Conservation (phyloP, 2,888 invertebrate genomes). For the Pachliopta kotzebuea region DNA sequence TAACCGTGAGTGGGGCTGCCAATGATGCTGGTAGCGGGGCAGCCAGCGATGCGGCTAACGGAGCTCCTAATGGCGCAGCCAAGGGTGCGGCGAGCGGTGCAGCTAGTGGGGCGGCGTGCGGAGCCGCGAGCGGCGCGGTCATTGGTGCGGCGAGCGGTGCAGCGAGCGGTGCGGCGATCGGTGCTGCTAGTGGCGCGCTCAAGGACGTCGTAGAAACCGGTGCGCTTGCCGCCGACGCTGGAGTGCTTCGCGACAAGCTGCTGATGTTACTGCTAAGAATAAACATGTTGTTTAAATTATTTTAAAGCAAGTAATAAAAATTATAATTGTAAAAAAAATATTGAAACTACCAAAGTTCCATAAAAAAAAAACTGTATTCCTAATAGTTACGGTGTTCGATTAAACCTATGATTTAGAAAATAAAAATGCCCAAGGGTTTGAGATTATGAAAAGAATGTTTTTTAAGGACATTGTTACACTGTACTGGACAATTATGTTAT, state of each 20-base stretch:
- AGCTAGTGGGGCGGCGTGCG: constrained; percentile 49
- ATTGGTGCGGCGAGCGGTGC: constrained; percentile 53
- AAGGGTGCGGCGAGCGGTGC: constrained; percentile 51
- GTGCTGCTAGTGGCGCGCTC: constrained; percentile 48
- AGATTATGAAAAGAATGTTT: no score
- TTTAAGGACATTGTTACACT: no score
- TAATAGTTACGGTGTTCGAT: no score
- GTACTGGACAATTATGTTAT: no score
- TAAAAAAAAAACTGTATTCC: background rate
- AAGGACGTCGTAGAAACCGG: constrained; percentile 43
- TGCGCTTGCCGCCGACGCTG: constrained; percentile 67
- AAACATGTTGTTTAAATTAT: constrained; percentile 9
- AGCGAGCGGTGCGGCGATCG: constrained; percentile 55
- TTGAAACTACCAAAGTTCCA: background rate
- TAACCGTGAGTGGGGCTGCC: constrained; percentile 57
- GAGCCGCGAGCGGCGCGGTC: constrained; percentile 48
- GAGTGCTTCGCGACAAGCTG: constrained; percentile 87
- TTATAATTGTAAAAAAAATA: background rate
- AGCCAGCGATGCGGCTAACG: constrained; percentile 35
- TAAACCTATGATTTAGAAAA: no score
- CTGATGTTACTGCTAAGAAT: constrained; percentile 88
- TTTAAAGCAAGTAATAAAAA: background rate
- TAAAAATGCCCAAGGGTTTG: no score
- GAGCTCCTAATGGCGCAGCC: constrained; percentile 27
- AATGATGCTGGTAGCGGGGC: constrained; percentile 50